These are phyloP conservation scores for Astatotilapia flaviijosephi DNA, from an alignment of 2,113 vertebrate genomes.

Conservation along the genomic window DNA sequence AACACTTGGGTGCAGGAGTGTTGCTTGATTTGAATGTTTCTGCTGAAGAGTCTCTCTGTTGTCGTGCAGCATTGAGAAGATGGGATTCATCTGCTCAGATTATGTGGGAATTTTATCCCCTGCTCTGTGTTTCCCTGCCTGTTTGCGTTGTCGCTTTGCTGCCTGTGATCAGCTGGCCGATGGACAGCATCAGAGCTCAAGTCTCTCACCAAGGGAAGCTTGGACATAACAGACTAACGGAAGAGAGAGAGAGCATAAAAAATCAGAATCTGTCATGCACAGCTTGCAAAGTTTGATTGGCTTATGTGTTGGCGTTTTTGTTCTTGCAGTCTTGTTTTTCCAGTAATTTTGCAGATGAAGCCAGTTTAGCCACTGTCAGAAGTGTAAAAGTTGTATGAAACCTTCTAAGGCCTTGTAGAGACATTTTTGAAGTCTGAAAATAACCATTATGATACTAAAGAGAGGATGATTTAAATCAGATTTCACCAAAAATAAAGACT, in stretches of 20 bases:
- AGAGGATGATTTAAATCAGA: not conserved
- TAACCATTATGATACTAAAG: not conserved
- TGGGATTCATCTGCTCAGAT: conserved; percentile 32
- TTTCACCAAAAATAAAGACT: not conserved
- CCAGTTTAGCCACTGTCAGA: not conserved
- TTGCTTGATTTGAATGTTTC: conserved; percentile 38
- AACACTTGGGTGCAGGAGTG: conserved; percentile 7
- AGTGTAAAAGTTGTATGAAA: not conserved
- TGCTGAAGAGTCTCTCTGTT: conserved; percentile 14
- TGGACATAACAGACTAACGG: not conserved
- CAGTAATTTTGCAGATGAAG: not conserved
- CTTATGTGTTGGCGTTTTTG: not conserved
- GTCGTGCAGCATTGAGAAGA: not conserved
- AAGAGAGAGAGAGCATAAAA: not conserved
- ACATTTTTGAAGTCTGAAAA: not conserved
- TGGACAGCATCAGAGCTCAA: conserved; percentile 27
- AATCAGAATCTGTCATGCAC: not conserved
- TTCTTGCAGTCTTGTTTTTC: not conserved
- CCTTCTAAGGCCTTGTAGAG: not conserved
- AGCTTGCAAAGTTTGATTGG: not conserved
- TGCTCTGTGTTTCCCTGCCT: not conserved
- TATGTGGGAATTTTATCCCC: conserved; percentile 23
- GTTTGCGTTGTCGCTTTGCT: not conserved
- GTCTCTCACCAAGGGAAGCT: conserved; percentile 25
- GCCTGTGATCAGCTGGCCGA: conserved; percentile 27